Base-by-base conservation (phyloP, 1,140 invertebrate species). In the Hyposmocoma kahamanoa region DNA sequence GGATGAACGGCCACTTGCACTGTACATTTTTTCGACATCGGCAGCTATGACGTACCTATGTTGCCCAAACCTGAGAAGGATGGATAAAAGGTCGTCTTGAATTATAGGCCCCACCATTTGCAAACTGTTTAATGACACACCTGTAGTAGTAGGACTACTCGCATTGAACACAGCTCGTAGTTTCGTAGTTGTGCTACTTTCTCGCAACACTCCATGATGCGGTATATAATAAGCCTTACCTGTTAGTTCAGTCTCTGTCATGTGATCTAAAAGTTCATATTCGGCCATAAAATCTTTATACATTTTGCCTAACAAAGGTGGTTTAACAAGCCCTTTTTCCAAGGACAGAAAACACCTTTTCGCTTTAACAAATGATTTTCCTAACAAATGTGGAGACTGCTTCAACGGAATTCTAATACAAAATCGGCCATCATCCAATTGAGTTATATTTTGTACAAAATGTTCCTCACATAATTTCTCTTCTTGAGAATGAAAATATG, bases 211-310 rank as follows among this genome's bases (percentile, higher is more conserved):
- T 5, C 32, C 32, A 13, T 34, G 32, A 15, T 34, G 32, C 4
- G 32, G 32, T 8, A 34, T 34, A 39, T 10, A 34, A 34, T 34
- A n/a, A 8, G 3, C 8, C 3, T 13, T 34, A 13, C 13, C 32
- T 5, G 5, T 26, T 11, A 6, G 5, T 26, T 26, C 11, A 6
- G 11, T 26, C 3, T 51, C 20, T 11, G 58, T 51, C 57, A 65
- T 68, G 19, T 62, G 62, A 48, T 57, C 52, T 18, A 47, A 47
- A 8, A 2, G 21, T 18, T 47, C 3, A 46, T 56, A 68, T 19
- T 68, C 58, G 1, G 19, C 19, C 66, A 69, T 60, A 38, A 61
- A 66, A 1, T 54, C 50, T 19, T 36, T 20, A 44, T 67, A 67
- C 48, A 56, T 44, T 24, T 50, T 30, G 42, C 38, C 22, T 15